phyloP scores from a whole-genome alignment of 2,797 vertebrate species.

The Orientallactaga sibirica region DNA sequence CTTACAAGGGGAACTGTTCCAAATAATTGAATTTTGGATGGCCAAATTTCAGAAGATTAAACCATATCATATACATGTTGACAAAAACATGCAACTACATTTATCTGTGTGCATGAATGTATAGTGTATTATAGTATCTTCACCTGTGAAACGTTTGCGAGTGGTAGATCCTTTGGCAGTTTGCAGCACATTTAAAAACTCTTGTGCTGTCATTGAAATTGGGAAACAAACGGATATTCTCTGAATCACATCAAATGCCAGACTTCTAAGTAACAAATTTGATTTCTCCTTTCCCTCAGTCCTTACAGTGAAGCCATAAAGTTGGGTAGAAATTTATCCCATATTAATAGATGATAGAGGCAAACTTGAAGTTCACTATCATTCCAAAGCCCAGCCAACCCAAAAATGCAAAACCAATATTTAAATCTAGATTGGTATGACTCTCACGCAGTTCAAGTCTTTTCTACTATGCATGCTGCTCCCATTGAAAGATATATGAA shows the following conservation, averaged over 20 bases:
- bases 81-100: background rate
- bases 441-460: background rate
- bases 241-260: background rate
- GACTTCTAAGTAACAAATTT: background rate
- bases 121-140: background rate
- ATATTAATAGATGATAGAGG: background rate
- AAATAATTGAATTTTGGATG: background rate
- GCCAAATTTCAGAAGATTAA: background rate
- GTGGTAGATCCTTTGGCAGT: no score
- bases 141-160: background rate
- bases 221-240: background rate
- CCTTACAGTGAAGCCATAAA: background rate
- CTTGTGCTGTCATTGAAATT: background rate
- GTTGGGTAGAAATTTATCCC: no score
- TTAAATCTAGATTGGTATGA: background rate
- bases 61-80: background rate
- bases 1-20: background rate
- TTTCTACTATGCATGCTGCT: background rate
- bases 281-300: background rate
- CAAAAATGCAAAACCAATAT: background rate
- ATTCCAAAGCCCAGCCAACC: background rate
- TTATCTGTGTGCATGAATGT: no score
- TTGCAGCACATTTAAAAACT: background rate
- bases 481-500: background rate
- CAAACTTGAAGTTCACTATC: background rate